Conservation (phyloP, 2,797 vertebrate species). For the Ibycter americanus region DNA sequence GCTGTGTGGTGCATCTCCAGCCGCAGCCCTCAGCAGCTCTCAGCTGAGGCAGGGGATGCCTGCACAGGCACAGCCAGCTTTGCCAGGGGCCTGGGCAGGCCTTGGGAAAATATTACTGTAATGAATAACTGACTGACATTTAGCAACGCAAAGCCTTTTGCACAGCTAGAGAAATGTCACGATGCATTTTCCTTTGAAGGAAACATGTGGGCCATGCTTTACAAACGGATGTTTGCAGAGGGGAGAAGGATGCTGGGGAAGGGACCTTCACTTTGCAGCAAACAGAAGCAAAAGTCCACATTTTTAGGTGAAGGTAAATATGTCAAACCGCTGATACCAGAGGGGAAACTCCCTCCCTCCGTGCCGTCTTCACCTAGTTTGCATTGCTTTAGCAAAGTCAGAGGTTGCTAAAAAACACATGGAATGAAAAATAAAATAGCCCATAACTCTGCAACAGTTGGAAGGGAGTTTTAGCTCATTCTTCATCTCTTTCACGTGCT, state of each 20-base stretch:
- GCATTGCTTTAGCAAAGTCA: not conserved
- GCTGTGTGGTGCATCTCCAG: not conserved
- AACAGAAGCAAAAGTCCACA: conserved; percentile 20
- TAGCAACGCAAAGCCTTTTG: conserved; percentile 3
- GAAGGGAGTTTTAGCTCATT: conserved; percentile 22
- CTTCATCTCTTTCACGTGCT: conserved; percentile 51
- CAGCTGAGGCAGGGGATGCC: rapidly evolving
- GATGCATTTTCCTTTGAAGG: not conserved
- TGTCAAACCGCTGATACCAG: conserved; percentile 1
- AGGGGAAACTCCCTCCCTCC: not conserved
- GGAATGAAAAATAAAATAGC: conserved; percentile 33
- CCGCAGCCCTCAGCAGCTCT: not conserved
- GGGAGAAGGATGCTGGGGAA: not conserved
- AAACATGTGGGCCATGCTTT: not conserved
- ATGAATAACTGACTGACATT: not conserved
- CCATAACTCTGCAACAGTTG: conserved; percentile 33
- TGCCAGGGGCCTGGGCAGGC: not conserved
- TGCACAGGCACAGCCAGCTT: not conserved
- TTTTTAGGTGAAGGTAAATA: not conserved
- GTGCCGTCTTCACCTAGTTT: not conserved
- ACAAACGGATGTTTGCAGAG: not conserved
- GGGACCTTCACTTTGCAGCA: not conserved
- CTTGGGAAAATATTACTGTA: not conserved
- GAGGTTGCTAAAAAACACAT: conserved; percentile 22
- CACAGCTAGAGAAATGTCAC: not conserved